Evolutionary conservation across 1,140 invertebrate species (phyloP).

Genomic region (Brachionus paranguensis): DNA sequence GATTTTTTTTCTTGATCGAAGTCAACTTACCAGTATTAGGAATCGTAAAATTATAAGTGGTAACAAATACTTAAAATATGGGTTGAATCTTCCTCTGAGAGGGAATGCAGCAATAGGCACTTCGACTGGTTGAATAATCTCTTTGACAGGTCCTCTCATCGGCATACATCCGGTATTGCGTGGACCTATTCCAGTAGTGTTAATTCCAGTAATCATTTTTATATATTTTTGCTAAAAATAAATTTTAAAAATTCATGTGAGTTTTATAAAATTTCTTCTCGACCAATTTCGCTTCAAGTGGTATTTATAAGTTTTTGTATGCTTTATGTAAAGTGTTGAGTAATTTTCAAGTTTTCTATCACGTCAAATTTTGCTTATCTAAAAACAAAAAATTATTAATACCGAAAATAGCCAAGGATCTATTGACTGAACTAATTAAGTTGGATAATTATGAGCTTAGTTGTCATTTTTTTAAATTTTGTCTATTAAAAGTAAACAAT

Average conservation of each 20-base stretch:
- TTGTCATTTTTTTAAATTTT: neutral
- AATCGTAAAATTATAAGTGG: neutral
- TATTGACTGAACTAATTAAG: neutral
- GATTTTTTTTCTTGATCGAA: too few species aligned
- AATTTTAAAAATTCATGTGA: neutral
- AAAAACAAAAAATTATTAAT: neutral
- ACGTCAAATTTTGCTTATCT: neutral
- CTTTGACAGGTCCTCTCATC: neutral
- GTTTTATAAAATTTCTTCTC: neutral
- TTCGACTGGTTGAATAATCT: neutral
- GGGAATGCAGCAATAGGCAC: slow-evolving; percentile 10
- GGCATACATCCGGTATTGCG: neutral
- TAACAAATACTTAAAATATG: neutral
- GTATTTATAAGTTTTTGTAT: neutral
- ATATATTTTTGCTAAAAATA: neutral
- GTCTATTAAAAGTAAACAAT: neutral
- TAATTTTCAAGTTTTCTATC: neutral
- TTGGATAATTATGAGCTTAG: neutral
- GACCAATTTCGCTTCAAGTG: neutral
- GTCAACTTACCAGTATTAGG: neutral
- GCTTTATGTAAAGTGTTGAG: neutral
- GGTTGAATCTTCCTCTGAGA: slow-evolving; percentile 18
- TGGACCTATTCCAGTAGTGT: neutral
- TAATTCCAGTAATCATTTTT: neutral
- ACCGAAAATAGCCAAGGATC: neutral